Conservation (phyloP, 2,113 vertebrate genomes). For the Pitta sordida region DNA sequence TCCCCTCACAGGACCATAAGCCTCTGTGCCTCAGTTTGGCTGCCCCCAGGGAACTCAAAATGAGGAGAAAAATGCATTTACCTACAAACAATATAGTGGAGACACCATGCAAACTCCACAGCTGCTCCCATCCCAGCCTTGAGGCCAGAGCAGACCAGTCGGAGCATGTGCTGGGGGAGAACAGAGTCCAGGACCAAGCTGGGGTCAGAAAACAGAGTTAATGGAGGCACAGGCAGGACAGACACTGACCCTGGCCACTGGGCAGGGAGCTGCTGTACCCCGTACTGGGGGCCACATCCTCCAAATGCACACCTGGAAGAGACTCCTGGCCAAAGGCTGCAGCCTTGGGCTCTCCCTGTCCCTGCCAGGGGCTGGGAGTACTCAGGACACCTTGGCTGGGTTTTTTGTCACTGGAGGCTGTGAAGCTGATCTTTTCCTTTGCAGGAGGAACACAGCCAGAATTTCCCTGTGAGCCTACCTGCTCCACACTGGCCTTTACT, state of each 20-base stretch:
- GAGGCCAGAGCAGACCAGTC: slow-evolving; percentile 73
- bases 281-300: fast-evolving
- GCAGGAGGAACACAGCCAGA: neutral
- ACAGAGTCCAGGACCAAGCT: slow-evolving; percentile 81
- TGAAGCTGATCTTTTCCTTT: neutral
- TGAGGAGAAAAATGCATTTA: slow-evolving; percentile 14
- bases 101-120: slow-evolving; percentile 92
- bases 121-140: slow-evolving; percentile 78
- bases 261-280: neutral
- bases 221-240: neutral
- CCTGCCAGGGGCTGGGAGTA: neutral
- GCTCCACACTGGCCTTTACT: neutral
- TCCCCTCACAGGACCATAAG: fast-evolving
- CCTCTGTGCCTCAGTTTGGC: neutral
- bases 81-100: slow-evolving; percentile 91
- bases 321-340: neutral
- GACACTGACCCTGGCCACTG: neutral
- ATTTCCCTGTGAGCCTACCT: neutral
- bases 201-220: slow-evolving; percentile 12
- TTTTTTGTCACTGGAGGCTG: neutral
- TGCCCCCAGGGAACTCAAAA: neutral
- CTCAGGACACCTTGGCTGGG: neutral
- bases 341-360: neutral
- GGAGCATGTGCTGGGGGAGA: slow-evolving; percentile 80
- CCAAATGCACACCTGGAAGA: neutral